phyloP scores from a whole-genome alignment of 2,888 invertebrate genomes.

The Ellobium chinense region DNA sequence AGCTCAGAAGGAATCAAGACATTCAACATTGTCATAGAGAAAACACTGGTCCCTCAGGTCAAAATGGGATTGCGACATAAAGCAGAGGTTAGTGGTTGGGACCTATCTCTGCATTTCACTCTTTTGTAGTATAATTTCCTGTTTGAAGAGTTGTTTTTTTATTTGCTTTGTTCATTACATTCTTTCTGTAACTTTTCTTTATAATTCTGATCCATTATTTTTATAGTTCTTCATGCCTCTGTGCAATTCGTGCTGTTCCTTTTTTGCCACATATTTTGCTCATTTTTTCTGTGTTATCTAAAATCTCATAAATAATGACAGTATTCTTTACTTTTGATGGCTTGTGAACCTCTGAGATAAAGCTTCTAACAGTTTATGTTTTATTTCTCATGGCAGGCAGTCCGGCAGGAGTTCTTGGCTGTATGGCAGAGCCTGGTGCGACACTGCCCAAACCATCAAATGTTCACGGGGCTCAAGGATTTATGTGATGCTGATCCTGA shows the following conservation, averaged over 20 bases:
- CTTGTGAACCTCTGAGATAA: background rate
- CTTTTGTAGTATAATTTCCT: too few relatives aligned
- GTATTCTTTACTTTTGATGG: background rate
- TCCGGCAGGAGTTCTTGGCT: constrained; percentile 89
- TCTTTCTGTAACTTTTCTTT: too few relatives aligned
- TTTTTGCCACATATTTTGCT: too few relatives aligned
- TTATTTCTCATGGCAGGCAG: constrained; percentile 79
- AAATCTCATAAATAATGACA: background rate
- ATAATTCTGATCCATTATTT: too few relatives aligned
- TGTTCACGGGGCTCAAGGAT: constrained; percentile 64
- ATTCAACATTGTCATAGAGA: constrained; percentile 39
- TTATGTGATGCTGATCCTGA: constrained; percentile 84
- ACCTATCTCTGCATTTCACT: too few relatives aligned
- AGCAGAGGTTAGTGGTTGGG: constrained; percentile 82
- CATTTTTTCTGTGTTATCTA: background rate
- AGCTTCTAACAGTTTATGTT: background rate
- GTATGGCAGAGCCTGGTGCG: constrained; percentile 86
- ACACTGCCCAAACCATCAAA: constrained; percentile 68
- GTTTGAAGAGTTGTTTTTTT: too few relatives aligned
- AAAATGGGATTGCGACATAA: constrained; percentile 86
- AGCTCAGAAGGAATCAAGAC: constrained; percentile 5
- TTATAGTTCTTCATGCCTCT: background rate
- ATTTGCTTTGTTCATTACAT: too few relatives aligned
- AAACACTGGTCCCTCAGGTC: constrained; percentile 81
- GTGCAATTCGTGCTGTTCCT: too few relatives aligned